phyloP scores from a whole-genome alignment of 64 coral and sea anemone genomes.

The Montipora cactus region DNA sequence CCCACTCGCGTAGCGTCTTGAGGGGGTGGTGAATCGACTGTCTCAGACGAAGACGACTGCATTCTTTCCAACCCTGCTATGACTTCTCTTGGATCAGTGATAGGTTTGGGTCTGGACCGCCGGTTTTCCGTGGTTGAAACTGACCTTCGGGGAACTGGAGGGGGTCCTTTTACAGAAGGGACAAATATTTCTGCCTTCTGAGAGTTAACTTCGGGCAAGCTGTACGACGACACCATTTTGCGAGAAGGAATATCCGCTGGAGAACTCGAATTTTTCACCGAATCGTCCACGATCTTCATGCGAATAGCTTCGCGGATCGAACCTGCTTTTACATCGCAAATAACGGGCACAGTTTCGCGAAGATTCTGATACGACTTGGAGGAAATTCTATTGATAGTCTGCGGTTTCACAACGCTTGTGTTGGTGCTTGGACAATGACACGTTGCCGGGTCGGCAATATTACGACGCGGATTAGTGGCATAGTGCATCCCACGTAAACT shows the following conservation, averaged over 20 bases:
- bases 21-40: slow-evolving; percentile 12
- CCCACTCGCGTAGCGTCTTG: not conserved
- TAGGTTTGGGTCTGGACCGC: slow-evolving; percentile 64
- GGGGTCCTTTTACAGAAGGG: slow-evolving; percentile 13
- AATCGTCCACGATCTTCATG: not conserved
- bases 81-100: slow-evolving; percentile 10
- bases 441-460: not conserved
- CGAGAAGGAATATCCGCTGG: not conserved
- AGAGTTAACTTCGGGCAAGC: slow-evolving; percentile 50
- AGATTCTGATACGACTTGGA: slow-evolving; percentile 23
- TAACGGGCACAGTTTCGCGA: not conserved
- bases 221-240: slow-evolving; percentile 29
- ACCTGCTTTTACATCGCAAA: slow-evolving; percentile 28
- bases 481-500: slow-evolving; percentile 57
- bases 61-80: slow-evolving; percentile 55
- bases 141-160: slow-evolving; percentile 32
- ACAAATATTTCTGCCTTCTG: slow-evolving; percentile 53
- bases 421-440: not conserved
- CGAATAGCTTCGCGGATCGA: not conserved
- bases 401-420: not conserved
- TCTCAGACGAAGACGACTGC: not conserved
- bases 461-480: slow-evolving; percentile 42
- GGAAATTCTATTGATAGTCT: not conserved
- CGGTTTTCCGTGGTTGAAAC: slow-evolving; percentile 7
- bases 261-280: not conserved